Conservation (phyloP, 1,140 invertebrate species). For the Drosophila setifemur region DNA sequence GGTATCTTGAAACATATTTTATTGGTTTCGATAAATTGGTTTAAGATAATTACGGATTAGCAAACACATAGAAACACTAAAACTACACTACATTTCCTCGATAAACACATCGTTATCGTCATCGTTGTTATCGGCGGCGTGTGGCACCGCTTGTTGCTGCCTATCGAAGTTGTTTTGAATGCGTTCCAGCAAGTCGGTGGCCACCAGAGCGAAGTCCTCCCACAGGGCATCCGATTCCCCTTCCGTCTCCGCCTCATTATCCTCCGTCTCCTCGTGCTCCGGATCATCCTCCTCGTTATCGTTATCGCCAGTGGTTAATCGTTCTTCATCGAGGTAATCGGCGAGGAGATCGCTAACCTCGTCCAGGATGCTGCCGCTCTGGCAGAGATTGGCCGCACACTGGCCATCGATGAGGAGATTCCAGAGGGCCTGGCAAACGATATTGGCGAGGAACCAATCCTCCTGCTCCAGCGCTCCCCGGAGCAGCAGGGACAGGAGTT, state of each 20-base stretch:
- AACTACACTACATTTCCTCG: constrained; percentile 66
- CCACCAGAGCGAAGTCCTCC: constrained; percentile 87
- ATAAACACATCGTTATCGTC: constrained; percentile 74
- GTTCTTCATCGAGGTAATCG: constrained; percentile 85
- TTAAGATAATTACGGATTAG: constrained; percentile 15
- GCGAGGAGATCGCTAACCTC: constrained; percentile 84
- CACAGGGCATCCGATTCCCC: constrained; percentile 80
- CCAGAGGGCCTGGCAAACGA: constrained; percentile 84
- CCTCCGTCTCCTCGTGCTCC: not conserved
- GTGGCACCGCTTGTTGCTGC: constrained; percentile 10
- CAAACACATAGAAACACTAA: constrained; percentile 25
- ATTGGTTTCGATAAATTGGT: constrained; percentile 9
- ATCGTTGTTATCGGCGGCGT: constrained; percentile 26
- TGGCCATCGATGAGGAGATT: constrained; percentile 87
- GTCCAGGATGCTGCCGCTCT: constrained; percentile 83
- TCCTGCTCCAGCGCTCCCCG: constrained; percentile 69
- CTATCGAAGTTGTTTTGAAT: constrained; percentile 75
- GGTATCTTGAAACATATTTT: not conserved
- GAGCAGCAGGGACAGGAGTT: constrained; percentile 60
- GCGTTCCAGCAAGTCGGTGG: constrained; percentile 85
- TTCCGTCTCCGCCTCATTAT: not conserved
- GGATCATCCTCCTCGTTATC: constrained; percentile 20
- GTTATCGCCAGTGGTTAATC: constrained; percentile 70
- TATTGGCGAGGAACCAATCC: constrained; percentile 80
- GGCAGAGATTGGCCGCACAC: constrained; percentile 82